A percentile compares a stretch with the other conserved stretches of the same genome.
These are phyloP conservation scores for Theocolax elegans DNA, from an alignment of 1,140 invertebrate species.

Conservation along the genomic window DNA sequence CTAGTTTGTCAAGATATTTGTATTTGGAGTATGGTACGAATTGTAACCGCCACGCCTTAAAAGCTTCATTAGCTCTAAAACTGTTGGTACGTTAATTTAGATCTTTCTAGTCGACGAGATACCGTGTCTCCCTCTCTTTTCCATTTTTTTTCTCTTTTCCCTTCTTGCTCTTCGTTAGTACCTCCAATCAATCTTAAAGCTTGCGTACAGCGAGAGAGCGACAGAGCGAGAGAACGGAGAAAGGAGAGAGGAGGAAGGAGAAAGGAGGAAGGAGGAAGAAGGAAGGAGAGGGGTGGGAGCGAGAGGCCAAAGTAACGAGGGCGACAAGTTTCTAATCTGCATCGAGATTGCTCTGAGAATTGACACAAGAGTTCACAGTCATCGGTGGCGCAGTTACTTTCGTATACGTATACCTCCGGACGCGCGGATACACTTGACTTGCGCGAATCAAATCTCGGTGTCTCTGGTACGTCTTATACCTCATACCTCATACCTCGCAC, in stretches of 20 bases:
- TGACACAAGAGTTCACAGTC: constrained; percentile 55
- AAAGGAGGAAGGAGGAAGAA: no score
- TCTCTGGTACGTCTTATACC: no score
- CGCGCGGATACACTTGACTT: no score
- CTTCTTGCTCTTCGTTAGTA: neutral
- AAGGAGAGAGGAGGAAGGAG: no score
- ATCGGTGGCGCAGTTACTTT: no score
- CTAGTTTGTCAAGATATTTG: no score
- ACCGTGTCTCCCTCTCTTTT: neutral
- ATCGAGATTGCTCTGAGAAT: constrained; percentile 65
- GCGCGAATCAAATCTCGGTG: constrained; percentile 18
- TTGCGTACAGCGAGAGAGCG: no score
- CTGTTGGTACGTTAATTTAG: constrained; percentile 3
- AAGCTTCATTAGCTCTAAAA: constrained; percentile 16
- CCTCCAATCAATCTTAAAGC: constrained; percentile 16
- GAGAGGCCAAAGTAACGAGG: neutral
- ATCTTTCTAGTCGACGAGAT: neutral
- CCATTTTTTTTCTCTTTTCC: no score
- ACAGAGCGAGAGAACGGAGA: no score
- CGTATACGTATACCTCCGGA: no score
- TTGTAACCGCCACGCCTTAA: neutral
- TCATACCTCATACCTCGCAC: neutral
- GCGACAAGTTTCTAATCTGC: constrained; percentile 55
- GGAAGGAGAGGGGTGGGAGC: no score
- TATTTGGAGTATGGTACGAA: neutral